Percentiles rank a stretch among this genome's conserved stretches.
Conservation (phyloP, 2,797 vertebrate genomes). For the Sebastes iracundus region DNA sequence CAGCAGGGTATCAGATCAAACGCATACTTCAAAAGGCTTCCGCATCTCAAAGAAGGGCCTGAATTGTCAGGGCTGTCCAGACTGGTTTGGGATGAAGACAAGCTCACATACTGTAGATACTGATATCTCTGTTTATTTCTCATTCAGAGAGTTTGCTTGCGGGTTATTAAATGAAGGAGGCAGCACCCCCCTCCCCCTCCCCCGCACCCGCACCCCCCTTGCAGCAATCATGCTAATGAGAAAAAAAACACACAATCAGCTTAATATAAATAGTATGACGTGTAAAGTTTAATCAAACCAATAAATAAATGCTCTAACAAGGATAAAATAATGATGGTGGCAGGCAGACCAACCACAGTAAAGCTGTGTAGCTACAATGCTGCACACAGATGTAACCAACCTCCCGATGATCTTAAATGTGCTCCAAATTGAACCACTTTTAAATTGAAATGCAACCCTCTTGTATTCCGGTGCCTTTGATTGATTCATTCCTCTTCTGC, state of each 20-base stretch:
- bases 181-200: neutral
- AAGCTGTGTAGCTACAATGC: neutral
- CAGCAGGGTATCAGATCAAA: constrained; percentile 59
- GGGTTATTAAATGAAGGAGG: neutral
- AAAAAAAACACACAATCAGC: neutral
- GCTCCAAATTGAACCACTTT: neutral
- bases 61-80: constrained; percentile 28
- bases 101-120: neutral
- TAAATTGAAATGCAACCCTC: neutral
- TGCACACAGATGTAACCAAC: neutral
- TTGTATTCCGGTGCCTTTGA: neutral
- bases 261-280: neutral
- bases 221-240: neutral
- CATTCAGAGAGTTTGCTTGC: neutral
- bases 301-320: neutral
- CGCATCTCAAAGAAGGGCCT: constrained; percentile 11
- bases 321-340: neutral
- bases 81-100: constrained; percentile 29
- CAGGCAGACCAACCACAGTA: neutral
- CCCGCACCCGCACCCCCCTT: too few relatives aligned
- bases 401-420: neutral
- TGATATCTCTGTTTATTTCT: constrained; percentile 7
- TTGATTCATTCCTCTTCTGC: neutral
- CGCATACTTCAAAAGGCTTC: constrained; percentile 54
- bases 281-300: neutral